A percentile compares a stretch with the other conserved stretches of the same genome.
Evolutionary conservation across 2,113 vertebrate species (phyloP).

Genomic region (Pseudorasbora parva): DNA sequence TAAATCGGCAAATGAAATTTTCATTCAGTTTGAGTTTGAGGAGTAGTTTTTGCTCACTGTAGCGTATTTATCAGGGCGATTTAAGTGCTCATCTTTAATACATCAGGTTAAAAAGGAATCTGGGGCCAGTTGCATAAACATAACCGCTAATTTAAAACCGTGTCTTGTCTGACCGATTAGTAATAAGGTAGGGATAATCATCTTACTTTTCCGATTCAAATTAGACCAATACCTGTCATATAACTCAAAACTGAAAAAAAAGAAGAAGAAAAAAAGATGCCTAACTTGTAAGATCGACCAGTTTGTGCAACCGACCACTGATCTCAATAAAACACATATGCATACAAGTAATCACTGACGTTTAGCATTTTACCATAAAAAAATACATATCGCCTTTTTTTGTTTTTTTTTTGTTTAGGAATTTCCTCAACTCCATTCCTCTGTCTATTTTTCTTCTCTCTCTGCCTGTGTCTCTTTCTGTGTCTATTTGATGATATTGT

Average conservation of each 20-base stretch:
- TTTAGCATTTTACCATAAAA: not conserved
- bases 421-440: not conserved
- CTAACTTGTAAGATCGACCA: too few species aligned
- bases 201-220: too few species aligned
- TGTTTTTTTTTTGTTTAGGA: not conserved
- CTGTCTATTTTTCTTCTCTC: not conserved
- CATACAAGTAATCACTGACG: not conserved
- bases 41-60: slow-evolving; percentile 63
- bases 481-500: slow-evolving; percentile 30
- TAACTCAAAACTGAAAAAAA: too few species aligned
- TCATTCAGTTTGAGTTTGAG: slow-evolving; percentile 79
- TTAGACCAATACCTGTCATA: too few species aligned
- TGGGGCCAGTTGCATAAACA: too few species aligned
- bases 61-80: not conserved
- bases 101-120: slow-evolving; percentile 8
- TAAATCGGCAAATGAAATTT: slow-evolving; percentile 92
- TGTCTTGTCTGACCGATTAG: too few species aligned
- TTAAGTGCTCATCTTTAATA: slow-evolving; percentile 1
- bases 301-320: too few species aligned
- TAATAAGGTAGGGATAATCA: too few species aligned
- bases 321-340: not conserved
- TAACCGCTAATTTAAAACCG: too few species aligned
- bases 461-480: not conserved
- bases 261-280: too few species aligned
- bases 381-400: too few species aligned